These are phyloP conservation scores for Thaumetopoea pityocampa DNA, from an alignment of 1,140 invertebrate species.

Conservation along the genomic window DNA sequence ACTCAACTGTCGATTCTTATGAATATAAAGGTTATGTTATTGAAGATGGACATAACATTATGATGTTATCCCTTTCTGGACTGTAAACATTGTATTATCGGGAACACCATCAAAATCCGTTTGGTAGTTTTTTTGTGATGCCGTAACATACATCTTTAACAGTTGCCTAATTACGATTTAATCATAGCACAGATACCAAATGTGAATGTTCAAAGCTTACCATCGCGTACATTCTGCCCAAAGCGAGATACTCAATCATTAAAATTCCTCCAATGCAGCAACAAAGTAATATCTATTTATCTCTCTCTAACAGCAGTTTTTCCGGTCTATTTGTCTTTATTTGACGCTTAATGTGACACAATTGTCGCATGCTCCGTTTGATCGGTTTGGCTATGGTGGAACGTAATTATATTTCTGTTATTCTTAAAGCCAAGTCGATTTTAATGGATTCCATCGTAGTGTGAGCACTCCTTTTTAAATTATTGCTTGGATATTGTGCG, in stretches of 20 bases:
- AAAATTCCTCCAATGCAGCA: constrained; percentile 49
- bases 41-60: too few species aligned
- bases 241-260: constrained; percentile 52
- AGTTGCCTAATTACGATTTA: too few species aligned
- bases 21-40: too few species aligned
- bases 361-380: constrained; percentile 62
- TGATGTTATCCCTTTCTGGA: too few species aligned
- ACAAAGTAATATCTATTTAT: constrained; percentile 55
- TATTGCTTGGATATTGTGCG: too few species aligned
- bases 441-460: constrained; percentile 18
- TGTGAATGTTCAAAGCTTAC: constrained; percentile 17
- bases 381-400: constrained; percentile 30
- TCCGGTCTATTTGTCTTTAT: constrained; percentile 71
- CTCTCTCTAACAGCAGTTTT: constrained; percentile 55
- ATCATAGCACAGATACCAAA: constrained; percentile 18
- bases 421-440: constrained; percentile 24
- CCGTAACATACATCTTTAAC: too few species aligned
- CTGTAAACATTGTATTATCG: too few species aligned
- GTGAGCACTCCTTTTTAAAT: too few species aligned
- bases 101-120: too few species aligned
- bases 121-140: too few species aligned
- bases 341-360: constrained; percentile 63
- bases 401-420: constrained; percentile 42
- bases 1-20: too few species aligned
- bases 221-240: constrained; percentile 13